A percentile compares a stretch with the other conserved stretches of the same genome.
Evolutionary conservation across 1,140 invertebrate genomes (phyloP).

Genomic region (Semibalanus balanoides): DNA sequence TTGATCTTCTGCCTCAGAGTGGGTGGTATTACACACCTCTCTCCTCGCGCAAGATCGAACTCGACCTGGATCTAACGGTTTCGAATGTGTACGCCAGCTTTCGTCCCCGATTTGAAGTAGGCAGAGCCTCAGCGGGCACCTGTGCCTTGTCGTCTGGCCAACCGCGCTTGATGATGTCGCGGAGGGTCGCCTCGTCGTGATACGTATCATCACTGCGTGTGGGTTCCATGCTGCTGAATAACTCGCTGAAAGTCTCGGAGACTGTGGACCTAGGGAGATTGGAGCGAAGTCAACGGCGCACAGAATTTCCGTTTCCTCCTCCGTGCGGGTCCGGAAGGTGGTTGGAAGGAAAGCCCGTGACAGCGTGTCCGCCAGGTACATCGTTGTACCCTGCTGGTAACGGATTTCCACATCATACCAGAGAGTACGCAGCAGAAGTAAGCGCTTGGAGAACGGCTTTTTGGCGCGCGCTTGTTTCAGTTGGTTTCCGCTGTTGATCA

Average conservation of each 20-base stretch:
- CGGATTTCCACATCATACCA: slow-evolving; percentile 6
- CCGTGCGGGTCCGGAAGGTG: not conserved
- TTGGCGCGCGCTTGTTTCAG: slow-evolving; percentile 6
- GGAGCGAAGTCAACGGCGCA: not conserved
- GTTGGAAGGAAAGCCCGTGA: not conserved
- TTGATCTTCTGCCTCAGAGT: not conserved
- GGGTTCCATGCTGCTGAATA: no score
- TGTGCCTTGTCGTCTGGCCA: not conserved
- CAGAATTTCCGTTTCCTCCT: not conserved
- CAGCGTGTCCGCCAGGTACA: not conserved
- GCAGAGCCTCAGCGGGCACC: not conserved
- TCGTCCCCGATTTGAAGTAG: not conserved
- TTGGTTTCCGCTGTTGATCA: not conserved
- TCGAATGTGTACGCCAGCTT: no score
- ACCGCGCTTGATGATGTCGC: not conserved
- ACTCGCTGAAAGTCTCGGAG: no score
- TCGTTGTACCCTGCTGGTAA: not conserved
- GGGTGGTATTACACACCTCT: not conserved
- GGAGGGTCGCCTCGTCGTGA: not conserved
- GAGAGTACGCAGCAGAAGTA: slow-evolving; percentile 5
- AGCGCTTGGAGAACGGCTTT: slow-evolving; percentile 3
- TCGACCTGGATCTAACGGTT: no score
- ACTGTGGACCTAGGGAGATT: no score
- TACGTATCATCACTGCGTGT: no score
- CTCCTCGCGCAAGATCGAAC: not conserved